Evolutionary conservation across 2,113 vertebrate species (phyloP).

Genomic region (Noturus placidus): DNA sequence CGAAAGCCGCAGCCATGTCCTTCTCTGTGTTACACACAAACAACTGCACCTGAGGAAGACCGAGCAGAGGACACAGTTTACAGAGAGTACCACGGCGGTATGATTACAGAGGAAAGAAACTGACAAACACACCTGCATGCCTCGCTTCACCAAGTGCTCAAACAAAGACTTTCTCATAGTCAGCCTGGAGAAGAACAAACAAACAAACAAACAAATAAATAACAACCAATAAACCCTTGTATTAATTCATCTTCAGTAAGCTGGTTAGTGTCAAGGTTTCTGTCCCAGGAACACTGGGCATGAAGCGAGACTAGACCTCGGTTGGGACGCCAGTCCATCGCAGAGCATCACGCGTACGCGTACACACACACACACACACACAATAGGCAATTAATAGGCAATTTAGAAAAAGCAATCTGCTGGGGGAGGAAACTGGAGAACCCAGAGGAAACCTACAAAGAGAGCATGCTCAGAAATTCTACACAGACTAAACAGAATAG

Average conservation of each 20-base stretch:
- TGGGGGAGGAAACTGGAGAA: not conserved
- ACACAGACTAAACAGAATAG: not conserved
- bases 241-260: not conserved
- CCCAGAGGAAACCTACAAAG: not conserved
- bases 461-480: not conserved
- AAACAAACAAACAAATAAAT: conserved; percentile 10
- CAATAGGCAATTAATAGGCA: too few species aligned
- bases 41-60: conserved; percentile 75
- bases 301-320: not conserved
- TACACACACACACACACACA: not conserved
- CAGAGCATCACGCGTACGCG: not conserved
- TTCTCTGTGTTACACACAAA: conserved; percentile 84
- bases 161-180: conserved; percentile 83
- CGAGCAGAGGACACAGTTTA: too few species aligned
- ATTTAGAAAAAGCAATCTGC: not conserved
- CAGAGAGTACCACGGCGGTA: too few species aligned
- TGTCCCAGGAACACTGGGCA: not conserved
- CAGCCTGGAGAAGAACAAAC: conserved; percentile 70
- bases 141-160: conserved; percentile 76
- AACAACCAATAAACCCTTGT: not conserved
- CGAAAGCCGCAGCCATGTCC: conserved; percentile 78
- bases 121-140: conserved; percentile 77
- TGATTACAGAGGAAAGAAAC: not conserved
- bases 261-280: not conserved
- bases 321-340: not conserved